Evolutionary conservation across 2,888 invertebrate species (phyloP).

Genomic region (Trachelus stipa): DNA sequence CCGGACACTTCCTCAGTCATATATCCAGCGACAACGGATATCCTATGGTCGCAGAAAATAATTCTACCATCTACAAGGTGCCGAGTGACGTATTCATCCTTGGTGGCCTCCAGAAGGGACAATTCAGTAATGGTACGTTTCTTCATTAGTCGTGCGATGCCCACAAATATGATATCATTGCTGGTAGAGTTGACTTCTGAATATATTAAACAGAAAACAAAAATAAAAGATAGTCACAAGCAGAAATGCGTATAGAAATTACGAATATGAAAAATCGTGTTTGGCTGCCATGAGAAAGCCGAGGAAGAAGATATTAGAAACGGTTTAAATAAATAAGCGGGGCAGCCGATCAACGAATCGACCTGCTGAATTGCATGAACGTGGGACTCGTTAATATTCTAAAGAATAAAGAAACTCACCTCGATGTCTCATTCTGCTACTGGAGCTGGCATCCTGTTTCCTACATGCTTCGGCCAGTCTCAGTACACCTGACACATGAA

Average conservation of each 20-base stretch:
- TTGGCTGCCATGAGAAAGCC: background rate
- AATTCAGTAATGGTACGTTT: conserved; percentile 78
- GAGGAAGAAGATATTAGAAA: background rate
- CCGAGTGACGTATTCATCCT: conserved; percentile 89
- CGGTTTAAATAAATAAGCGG: background rate
- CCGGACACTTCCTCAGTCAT: conserved; percentile 91
- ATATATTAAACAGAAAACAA: conserved; percentile 3
- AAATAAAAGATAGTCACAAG: background rate
- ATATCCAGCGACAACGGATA: conserved; percentile 89
- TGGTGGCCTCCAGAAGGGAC: conserved; percentile 74
- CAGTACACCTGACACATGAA: conserved; percentile 67
- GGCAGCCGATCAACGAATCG: background rate
- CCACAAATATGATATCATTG: conserved; percentile 72
- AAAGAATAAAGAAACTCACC: conserved; percentile 27
- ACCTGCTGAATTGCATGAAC: background rate
- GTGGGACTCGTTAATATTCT: background rate
- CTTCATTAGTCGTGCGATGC: conserved; percentile 79
- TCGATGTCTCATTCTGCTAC: conserved; percentile 33
- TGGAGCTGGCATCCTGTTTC: conserved; percentile 31
- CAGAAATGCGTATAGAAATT: background rate
- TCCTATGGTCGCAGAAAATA: conserved; percentile 90
- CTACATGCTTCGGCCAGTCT: conserved; percentile 55
- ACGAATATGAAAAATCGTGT: background rate
- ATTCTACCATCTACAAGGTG: conserved; percentile 91
- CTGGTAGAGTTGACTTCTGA: conserved; percentile 40